phyloP scores from a whole-genome alignment of 1,140 invertebrate species.

The Theocolax elegans region DNA sequence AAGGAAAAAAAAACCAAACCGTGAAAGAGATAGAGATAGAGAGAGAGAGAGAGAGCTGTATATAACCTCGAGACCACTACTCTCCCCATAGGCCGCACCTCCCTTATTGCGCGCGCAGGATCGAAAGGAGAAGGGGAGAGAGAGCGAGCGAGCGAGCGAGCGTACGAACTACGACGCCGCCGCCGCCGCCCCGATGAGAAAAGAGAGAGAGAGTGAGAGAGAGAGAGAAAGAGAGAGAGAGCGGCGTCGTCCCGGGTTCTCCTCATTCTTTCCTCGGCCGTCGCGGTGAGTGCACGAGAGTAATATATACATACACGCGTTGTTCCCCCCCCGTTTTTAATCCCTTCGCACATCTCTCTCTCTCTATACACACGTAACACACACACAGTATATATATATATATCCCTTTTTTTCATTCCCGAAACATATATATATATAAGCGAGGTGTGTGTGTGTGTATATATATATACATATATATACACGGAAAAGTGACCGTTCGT shows the following conservation, averaged over 20 bases:
- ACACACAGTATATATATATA: background rate
- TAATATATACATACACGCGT: too few species aligned
- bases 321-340: slow-evolving; percentile 19
- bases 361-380: background rate
- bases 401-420: too few species aligned
- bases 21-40: too few species aligned
- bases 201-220: background rate
- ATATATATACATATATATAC: too few species aligned
- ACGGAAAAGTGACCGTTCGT: too few species aligned
- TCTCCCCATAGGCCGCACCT: background rate
- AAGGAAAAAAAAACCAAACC: too few species aligned
- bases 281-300: slow-evolving; percentile 31
- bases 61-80: too few species aligned
- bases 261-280: slow-evolving; percentile 39
- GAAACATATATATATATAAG: too few species aligned
- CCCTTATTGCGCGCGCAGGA: background rate
- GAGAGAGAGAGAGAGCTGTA: too few species aligned
- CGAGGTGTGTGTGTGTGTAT: too few species aligned
- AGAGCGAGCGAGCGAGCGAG: slow-evolving; percentile 27
- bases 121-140: background rate
- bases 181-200: background rate
- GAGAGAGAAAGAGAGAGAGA: slow-evolving; percentile 15
- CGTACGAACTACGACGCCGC: background rate
- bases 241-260: slow-evolving; percentile 32
- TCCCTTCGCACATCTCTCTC: too few species aligned